Percentiles rank a stretch among this genome's conserved stretches.
Conservation (phyloP, 2,888 invertebrate genomes). For the Polyommatus icarus region DNA sequence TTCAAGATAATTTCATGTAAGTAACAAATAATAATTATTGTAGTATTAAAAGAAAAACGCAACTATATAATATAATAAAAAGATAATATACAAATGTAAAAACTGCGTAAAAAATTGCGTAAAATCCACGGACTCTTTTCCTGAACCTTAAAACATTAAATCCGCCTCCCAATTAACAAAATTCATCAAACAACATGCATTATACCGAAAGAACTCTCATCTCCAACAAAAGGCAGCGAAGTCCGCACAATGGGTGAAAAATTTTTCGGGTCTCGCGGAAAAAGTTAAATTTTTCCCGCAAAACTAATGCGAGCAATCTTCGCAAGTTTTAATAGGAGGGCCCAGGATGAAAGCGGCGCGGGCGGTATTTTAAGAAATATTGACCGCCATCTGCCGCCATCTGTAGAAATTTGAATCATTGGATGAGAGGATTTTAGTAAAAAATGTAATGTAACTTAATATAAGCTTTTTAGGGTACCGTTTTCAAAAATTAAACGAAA, state of each 20-base stretch:
- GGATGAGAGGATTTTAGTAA: not conserved
- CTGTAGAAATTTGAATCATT: not conserved
- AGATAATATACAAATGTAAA: not conserved
- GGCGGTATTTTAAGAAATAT: not conserved
- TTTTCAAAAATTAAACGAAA: too few relatives aligned
- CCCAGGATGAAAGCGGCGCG: not conserved
- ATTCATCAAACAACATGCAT: constrained; percentile 14
- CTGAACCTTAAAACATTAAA: not conserved
- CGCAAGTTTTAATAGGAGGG: constrained; percentile 27
- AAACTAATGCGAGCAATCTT: constrained; percentile 24
- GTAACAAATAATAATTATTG: too few relatives aligned
- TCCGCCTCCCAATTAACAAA: constrained; percentile 4
- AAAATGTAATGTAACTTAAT: too few relatives aligned
- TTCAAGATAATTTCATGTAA: too few relatives aligned
- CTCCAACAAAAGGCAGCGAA: not conserved
- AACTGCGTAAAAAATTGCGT: not conserved
- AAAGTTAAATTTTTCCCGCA: constrained; percentile 28
- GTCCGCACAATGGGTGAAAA: constrained; percentile 5
- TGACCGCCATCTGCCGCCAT: not conserved
- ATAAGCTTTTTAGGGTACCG: too few relatives aligned
- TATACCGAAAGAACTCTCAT: constrained; percentile 13
- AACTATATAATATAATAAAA: not conserved
- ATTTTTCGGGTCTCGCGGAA: not conserved
- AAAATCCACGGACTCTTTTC: not conserved
- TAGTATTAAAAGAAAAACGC: too few relatives aligned